Percentiles rank a stretch among this genome's conserved stretches.
phyloP scores from a whole-genome alignment of 2,113 vertebrate genomes.

The Percina caprodes region DNA sequence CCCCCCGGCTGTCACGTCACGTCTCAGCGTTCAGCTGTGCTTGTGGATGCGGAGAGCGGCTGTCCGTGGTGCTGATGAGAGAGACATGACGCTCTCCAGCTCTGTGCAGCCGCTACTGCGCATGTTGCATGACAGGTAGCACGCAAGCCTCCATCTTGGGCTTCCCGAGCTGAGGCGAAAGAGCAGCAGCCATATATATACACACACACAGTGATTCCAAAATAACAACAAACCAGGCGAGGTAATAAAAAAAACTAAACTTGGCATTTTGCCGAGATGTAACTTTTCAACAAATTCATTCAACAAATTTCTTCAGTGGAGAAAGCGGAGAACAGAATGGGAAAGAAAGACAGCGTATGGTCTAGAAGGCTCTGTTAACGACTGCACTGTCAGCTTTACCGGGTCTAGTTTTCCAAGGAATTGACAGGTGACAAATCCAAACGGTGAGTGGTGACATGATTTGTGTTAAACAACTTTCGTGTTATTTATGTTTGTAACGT shows the following conservation, averaged over 20 bases:
- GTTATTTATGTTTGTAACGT: constrained; percentile 14
- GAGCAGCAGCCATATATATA: constrained; percentile 67
- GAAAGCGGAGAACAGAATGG: constrained; percentile 65
- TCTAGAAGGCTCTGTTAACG: constrained; percentile 64
- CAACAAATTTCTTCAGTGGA: constrained; percentile 18
- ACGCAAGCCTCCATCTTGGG: constrained; percentile 86
- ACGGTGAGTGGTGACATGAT: constrained; percentile 70
- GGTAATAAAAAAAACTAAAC: constrained; percentile 6
- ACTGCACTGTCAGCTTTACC: constrained; percentile 59
- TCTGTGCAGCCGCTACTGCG: constrained; percentile 80
- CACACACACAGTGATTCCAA: constrained; percentile 25
- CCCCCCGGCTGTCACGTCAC: constrained; percentile 29
- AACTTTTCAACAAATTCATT: constrained; percentile 54
- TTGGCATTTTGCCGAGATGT: constrained; percentile 73
- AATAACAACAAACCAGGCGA: constrained; percentile 51
- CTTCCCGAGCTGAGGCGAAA: constrained; percentile 78
- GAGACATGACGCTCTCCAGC: constrained; percentile 54
- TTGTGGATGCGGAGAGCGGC: constrained; percentile 59
- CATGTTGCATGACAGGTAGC: constrained; percentile 86
- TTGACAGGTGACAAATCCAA: constrained; percentile 42
- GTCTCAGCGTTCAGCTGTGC: constrained; percentile 27
- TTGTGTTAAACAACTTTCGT: background rate
- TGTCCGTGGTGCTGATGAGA: constrained; percentile 75
- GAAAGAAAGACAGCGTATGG: constrained; percentile 54
- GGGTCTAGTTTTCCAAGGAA: constrained; percentile 40